phyloP scores from a whole-genome alignment of 1,140 invertebrate genomes.

The Triops longicaudatus region DNA sequence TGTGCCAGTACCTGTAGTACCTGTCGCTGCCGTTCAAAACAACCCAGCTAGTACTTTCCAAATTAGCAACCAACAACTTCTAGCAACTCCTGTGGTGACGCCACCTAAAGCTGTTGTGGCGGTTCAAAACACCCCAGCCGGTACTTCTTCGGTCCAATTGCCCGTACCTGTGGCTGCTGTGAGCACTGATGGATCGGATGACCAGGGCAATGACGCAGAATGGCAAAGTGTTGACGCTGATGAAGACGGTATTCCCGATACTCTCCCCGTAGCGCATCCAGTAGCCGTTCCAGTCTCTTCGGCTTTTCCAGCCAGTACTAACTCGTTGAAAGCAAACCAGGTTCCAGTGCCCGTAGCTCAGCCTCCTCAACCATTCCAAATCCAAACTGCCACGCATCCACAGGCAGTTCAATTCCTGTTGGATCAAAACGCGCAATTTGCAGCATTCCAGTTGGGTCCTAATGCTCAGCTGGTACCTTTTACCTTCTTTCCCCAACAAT shows the following conservation, averaged over 20 bases:
- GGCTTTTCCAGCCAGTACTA: neutral
- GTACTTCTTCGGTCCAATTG: neutral
- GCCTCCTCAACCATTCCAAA: neutral
- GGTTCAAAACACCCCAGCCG: too few species aligned
- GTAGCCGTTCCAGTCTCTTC: neutral
- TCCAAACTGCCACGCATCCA: neutral
- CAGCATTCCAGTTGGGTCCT: neutral
- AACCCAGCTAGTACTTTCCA: too few species aligned
- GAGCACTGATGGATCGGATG: neutral
- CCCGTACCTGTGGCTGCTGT: neutral
- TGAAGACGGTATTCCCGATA: constrained; percentile 22
- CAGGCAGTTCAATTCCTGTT: constrained; percentile 2
- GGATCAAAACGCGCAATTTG: neutral
- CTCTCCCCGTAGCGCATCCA: neutral
- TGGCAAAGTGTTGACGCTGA: constrained; percentile 27
- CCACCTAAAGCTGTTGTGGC: too few species aligned
- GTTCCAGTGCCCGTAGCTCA: neutral
- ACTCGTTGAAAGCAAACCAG: neutral
- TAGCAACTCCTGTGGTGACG: too few species aligned
- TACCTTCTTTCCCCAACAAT: constrained; percentile 5
- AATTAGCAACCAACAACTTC: too few species aligned
- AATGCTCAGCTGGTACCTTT: neutral
- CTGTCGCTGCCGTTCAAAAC: neutral
- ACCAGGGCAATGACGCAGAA: constrained; percentile 24
- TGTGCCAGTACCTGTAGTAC: neutral